Percentiles rank a stretch among this genome's conserved stretches.
These are phyloP conservation scores for Nautilus pompilius DNA, from an alignment of 1,140 invertebrate genomes.

Conservation along the genomic window DNA sequence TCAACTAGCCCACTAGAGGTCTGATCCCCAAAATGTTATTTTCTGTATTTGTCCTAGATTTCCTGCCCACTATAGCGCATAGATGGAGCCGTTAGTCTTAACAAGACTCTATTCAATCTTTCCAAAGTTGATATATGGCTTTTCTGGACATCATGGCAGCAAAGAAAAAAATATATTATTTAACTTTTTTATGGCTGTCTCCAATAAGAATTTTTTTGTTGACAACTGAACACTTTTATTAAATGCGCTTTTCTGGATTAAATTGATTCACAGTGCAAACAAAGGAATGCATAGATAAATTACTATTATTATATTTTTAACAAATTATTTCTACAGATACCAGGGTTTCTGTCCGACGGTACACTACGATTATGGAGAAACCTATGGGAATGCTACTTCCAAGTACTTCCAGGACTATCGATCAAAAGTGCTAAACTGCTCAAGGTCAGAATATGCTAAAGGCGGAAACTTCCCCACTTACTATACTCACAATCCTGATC, in stretches of 20 bases:
- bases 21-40: no score
- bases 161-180: background rate
- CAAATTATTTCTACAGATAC: slow-evolving; percentile 39
- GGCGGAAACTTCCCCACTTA: slow-evolving; percentile 54
- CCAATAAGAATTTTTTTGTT: background rate
- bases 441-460: slow-evolving; percentile 42
- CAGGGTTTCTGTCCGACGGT: slow-evolving; percentile 54
- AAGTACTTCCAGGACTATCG: slow-evolving; percentile 58
- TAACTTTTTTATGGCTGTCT: background rate
- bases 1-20: no score
- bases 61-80: no score
- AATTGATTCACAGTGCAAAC: background rate
- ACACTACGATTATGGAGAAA: slow-evolving; percentile 57
- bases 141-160: background rate
- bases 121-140: background rate
- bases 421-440: slow-evolving; percentile 45
- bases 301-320: background rate
- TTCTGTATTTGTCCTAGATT: no score
- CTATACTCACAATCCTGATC: slow-evolving; percentile 51
- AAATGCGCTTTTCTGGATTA: background rate
- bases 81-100: no score
- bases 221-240: background rate
- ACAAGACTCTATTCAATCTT: no score
- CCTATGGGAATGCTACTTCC: slow-evolving; percentile 52
- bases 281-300: background rate